Conservation (phyloP, 2,113 vertebrate species). For the Misgurnus mizolepis region DNA sequence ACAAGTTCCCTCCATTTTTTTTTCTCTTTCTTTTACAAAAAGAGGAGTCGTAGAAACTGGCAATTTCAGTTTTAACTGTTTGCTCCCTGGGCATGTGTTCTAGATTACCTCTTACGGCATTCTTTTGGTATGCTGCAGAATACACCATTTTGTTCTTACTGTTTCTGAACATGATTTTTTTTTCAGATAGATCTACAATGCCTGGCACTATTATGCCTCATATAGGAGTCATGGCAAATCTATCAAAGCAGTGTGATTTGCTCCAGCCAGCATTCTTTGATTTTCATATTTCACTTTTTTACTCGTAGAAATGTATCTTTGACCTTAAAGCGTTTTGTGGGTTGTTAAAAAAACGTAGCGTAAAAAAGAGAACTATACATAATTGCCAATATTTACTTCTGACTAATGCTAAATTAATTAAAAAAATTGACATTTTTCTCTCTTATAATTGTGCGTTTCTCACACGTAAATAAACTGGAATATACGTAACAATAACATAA, state of each 20-base stretch:
- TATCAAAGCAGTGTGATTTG: conserved; percentile 9
- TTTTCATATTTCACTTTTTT: not conserved
- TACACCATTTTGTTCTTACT: conserved; percentile 57
- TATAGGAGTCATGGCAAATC: not conserved
- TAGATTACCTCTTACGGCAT: conserved; percentile 88
- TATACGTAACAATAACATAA: no score
- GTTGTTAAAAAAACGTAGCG: not conserved
- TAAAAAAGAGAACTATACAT: not conserved
- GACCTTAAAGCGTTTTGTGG: not conserved
- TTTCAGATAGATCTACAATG: conserved; percentile 45
- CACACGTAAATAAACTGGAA: no score
- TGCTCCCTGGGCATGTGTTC: conserved; percentile 90
- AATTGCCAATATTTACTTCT: not conserved
- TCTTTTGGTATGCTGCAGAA: conserved; percentile 75
- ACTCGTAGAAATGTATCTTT: not conserved
- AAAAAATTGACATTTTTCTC: no score
- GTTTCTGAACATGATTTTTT: conserved; percentile 51
- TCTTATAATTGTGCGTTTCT: no score
- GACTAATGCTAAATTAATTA: no score
- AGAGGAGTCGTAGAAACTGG: conserved; percentile 84
- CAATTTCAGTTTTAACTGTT: conserved; percentile 92
- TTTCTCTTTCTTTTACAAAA: conserved; percentile 62
- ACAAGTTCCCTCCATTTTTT: conserved; percentile 79
- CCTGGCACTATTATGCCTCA: conserved; percentile 31
- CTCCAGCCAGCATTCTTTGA: not conserved